Evolutionary conservation across 2,113 vertebrate genomes (phyloP), one percentile per base, ranked within the genome.

Genomic region (Semnopithecus entellus): DNA sequence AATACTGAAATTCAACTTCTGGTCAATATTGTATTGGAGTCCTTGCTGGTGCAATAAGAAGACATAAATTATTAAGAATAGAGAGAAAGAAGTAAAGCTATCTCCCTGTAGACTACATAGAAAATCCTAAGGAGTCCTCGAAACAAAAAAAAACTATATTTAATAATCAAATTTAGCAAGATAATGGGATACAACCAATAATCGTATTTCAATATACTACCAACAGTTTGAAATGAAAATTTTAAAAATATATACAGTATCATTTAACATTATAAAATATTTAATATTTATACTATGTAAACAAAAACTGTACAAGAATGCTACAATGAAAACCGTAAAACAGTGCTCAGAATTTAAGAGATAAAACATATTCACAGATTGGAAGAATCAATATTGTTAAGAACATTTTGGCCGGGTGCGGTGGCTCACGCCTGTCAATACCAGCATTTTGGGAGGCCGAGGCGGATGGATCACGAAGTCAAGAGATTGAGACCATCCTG

Each of bases 1-100:
- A 94, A 94, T 16, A 88, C 0, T 85, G 45, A 96, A 89, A 97
- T 68, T 79, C 52, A 94, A 73, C n/a, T 82, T 72, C 55, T 88
- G 66, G 40, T 79, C 70, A 84, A 27, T 78, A 94, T 48, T 55
- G 22, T 87, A 86, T n/a, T 66, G 16, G 22, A 78, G 17, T 64
- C 61, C 76, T 91, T 83, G 23, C 4, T 76, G 85, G 48, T 68
- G 1, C 18, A 93, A 23, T n/a, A 86, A 89, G 88, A 80, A 89
- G 45, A 61, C 32, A 84, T n/a, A 32, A 45, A 55, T 79, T 72
- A 91, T 66, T 32, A 88, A 83, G 32, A 68, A 86, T 4, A 66
- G 14, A 75, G 64, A 88, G 23, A 48, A 82, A 89, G 20, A 50
- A 83, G 32, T 73, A 68, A 79, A 80, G 48, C 72, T 40, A 52